These are phyloP conservation scores for Elysia chlorotica DNA, from an alignment of 1,140 invertebrate genomes.

Conservation along the genomic window DNA sequence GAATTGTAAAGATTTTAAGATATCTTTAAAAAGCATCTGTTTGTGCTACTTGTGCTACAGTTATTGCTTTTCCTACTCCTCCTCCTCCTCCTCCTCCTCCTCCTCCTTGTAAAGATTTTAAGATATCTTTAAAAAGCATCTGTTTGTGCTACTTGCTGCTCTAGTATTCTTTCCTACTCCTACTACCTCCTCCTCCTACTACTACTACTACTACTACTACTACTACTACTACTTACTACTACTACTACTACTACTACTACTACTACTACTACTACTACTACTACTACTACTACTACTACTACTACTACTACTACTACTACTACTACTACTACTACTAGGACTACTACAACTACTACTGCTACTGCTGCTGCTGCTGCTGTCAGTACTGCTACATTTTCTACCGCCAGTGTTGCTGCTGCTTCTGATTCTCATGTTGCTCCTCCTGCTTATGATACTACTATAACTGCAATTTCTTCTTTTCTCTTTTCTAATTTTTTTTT, in stretches of 20 bases:
- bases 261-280: constrained; percentile 18
- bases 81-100: background rate
- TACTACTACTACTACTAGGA: constrained; percentile 12
- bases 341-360: constrained; percentile 15
- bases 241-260: constrained; percentile 15
- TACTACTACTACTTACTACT: constrained; percentile 11
- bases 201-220: constrained; percentile 15
- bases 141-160: background rate
- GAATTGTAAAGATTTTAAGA: no score
- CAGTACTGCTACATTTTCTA: constrained; percentile 6
- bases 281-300: constrained; percentile 7
- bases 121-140: background rate
- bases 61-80: background rate
- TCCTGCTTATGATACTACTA: constrained; percentile 10
- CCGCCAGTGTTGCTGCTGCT: constrained; percentile 11
- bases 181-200: constrained; percentile 1
- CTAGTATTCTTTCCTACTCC: background rate
- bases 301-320: constrained; percentile 18
- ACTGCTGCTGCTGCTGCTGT: constrained; percentile 5
- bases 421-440: constrained; percentile 10
- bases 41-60: background rate
- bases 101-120: background rate
- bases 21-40: background rate
- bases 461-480: constrained; percentile 5
- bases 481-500: no score